A percentile compares a stretch with the other conserved stretches of the same genome.
These are phyloP conservation scores for Meteorus cinctellus DNA, from an alignment of 2,888 invertebrate species.

Conservation along the genomic window DNA sequence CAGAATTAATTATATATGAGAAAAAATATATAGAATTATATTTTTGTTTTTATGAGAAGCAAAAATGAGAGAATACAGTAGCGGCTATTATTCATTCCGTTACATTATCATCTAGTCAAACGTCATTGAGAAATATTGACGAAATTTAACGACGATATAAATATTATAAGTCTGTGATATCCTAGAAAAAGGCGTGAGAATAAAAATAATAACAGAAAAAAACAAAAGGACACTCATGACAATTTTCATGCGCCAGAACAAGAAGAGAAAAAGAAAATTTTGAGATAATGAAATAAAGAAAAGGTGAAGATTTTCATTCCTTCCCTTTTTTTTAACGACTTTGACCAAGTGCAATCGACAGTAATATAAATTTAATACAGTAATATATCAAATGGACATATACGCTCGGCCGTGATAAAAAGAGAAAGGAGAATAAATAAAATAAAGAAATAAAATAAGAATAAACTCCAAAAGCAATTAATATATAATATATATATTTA, in stretches of 20 bases:
- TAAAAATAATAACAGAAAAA: conserved; percentile 20
- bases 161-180: conserved; percentile 32
- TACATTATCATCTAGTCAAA: conserved; percentile 50
- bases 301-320: not conserved
- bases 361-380: conserved; percentile 27
- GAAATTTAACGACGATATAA: conserved; percentile 22
- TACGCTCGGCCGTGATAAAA: conserved; percentile 2
- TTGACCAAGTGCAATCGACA: conserved; percentile 37
- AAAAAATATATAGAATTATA: not conserved
- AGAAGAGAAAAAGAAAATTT: not conserved
- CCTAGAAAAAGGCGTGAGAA: conserved; percentile 26
- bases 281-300: conserved; percentile 28
- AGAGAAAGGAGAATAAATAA: not conserved
- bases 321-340: conserved; percentile 30
- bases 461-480: conserved; percentile 23
- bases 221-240: not conserved
- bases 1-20: conserved; percentile 20
- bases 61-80: conserved; percentile 14
- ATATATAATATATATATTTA: conserved; percentile 35
- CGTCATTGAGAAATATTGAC: conserved; percentile 39
- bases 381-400: conserved; percentile 19
- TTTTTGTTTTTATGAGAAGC: not conserved
- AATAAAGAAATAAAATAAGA: not conserved
- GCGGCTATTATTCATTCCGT: not conserved
- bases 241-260: conserved; percentile 3